Conservation (phyloP, 2,888 invertebrate genomes). For the Uropetala carovei region DNA sequence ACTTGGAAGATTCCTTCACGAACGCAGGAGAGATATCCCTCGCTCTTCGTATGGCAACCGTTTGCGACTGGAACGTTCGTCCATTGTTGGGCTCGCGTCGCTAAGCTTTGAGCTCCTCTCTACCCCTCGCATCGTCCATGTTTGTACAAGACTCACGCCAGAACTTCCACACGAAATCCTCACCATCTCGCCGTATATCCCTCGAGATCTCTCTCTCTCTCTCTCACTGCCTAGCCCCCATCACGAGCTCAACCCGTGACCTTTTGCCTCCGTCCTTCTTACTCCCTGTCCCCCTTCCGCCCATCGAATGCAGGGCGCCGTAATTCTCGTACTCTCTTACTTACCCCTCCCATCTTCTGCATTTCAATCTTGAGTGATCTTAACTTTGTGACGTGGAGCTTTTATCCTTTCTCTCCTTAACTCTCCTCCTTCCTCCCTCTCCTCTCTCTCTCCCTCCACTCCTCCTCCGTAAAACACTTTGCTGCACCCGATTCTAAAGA, state of each 20-base stretch:
- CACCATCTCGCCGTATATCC: constrained; percentile 5
- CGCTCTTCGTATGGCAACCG: background rate
- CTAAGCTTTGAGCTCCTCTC: background rate
- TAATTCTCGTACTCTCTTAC: no score
- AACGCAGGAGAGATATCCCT: no score
- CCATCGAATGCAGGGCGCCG: no score
- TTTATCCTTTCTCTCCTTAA: background rate
- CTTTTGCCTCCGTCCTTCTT: background rate
- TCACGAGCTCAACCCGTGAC: background rate
- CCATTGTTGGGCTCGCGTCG: background rate
- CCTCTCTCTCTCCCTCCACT: background rate
- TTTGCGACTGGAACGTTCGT: background rate
- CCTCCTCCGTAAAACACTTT: background rate
- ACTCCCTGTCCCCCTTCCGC: background rate
- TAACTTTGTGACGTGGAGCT: no score
- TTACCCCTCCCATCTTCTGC: no score
- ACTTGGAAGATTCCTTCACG: no score
- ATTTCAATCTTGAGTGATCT: no score
- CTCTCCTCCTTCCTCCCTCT: background rate
- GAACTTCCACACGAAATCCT: background rate
- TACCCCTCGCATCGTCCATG: no score
- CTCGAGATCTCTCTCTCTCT: background rate
- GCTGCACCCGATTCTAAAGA: background rate
- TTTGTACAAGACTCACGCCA: constrained; percentile 1
- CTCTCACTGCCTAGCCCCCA: background rate